Evolutionary conservation across 2,888 invertebrate genomes (phyloP), one percentile per base, ranked within the genome.

Genomic region (Phasia obesa): DNA sequence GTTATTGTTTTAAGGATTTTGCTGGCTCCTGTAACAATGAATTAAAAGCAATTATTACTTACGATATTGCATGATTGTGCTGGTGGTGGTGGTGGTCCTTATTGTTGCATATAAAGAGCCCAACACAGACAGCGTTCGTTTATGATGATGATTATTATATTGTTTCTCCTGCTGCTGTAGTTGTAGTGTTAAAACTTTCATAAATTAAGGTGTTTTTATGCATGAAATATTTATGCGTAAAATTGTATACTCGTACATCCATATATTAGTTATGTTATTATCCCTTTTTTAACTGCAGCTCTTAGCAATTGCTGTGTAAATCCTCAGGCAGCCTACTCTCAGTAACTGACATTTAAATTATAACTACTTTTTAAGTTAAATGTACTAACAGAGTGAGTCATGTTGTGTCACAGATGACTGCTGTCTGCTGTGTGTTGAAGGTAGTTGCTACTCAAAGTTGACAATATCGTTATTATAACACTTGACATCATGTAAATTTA

Each of bases 121-220:
- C 47, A 47, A 64, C 70, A 44, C 31, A 47, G 57, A 57, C 31
- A 49, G 31, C 23, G 19, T 19, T 27, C 23, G 19, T 19, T 27
- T 15, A 5, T 27, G 17, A 69, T 57, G 31, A 47, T 23, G 11
- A 19, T 59, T 31, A 59, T 47, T 35, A 35, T 59, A 15, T 44
- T 49, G 21, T 23, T 70, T 11, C 59, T 59, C 42, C 13, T 23
- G 53, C 23, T 25, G 23, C 7, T 13, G 47, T 35, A 25, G 60
- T 17, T 17, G 42, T 27, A 27, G 62, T 57, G 60, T 74, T 74
- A 62, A 80, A 62, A 62, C 55, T 53, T 80, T 80, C 69, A 81
- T 81, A 81, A 75, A 81, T 81, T 75, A 64, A 59, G 23, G 70
- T 71, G 59, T 75, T 75, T 81, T 81, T 53, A 75, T 74, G 53